Evolutionary conservation across 2,113 vertebrate genomes (phyloP).

Genomic region (Bucco capensis): DNA sequence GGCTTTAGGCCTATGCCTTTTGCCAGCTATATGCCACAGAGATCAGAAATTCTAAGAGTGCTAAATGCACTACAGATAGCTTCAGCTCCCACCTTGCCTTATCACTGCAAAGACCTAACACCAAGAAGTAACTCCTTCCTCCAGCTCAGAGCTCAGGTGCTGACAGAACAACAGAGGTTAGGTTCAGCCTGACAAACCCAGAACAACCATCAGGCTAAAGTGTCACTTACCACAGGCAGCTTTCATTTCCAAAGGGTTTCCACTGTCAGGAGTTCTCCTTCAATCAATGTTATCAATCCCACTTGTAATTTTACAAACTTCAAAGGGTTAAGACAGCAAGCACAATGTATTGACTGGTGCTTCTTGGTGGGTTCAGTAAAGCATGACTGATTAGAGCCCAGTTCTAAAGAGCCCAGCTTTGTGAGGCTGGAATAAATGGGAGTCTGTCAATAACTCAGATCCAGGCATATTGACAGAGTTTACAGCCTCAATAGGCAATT

Average conservation of each 20-base stretch:
- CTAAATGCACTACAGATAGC: neutral
- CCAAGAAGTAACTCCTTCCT: neutral
- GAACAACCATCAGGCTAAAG: neutral
- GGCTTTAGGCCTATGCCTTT: neutral
- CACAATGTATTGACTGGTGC: slow-evolving; percentile 70
- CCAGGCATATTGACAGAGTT: slow-evolving; percentile 75
- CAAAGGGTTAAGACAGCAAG: slow-evolving; percentile 79
- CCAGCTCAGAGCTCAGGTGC: neutral
- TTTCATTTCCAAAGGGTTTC: neutral
- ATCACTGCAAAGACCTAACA: neutral
- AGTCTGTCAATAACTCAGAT: slow-evolving; percentile 79
- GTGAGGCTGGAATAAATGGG: slow-evolving; percentile 76
- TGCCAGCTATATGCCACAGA: neutral
- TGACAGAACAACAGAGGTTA: neutral
- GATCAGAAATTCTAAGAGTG: neutral
- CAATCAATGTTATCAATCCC: slow-evolving; percentile 60
- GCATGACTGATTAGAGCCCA: slow-evolving; percentile 82
- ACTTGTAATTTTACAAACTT: slow-evolving; percentile 60
- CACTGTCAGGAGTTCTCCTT: neutral
- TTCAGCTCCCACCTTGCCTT: neutral
- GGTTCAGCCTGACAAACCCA: neutral
- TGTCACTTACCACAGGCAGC: neutral
- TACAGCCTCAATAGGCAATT: slow-evolving; percentile 84
- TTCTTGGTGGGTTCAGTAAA: slow-evolving; percentile 74
- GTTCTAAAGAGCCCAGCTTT: slow-evolving; percentile 73